Conservation (phyloP, 2,888 invertebrate species). For the Molanna angustata region DNA sequence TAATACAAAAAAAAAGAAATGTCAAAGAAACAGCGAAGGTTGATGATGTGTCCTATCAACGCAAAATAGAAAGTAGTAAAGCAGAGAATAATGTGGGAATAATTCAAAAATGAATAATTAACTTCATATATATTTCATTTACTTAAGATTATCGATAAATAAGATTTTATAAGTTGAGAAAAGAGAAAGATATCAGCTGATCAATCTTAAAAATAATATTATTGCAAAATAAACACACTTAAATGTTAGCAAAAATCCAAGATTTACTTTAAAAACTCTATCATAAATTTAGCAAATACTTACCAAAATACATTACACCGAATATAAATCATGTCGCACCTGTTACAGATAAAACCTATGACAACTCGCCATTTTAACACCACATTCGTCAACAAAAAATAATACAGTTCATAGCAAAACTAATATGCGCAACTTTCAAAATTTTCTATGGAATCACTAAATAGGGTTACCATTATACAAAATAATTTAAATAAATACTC, state of each 20-base stretch:
- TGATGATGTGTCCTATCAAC: constrained; percentile 22
- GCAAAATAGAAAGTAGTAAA: constrained; percentile 20
- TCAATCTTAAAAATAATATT: constrained; percentile 18
- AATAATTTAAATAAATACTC: no score
- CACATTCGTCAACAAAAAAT: constrained; percentile 20
- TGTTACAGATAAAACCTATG: constrained; percentile 26
- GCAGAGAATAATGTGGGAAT: constrained; percentile 1
- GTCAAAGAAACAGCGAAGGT: constrained; percentile 13
- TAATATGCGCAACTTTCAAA: no score
- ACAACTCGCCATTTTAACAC: constrained; percentile 29
- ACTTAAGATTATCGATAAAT: constrained; percentile 11
- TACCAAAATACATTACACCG: constrained; percentile 20
- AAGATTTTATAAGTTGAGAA: constrained; percentile 12
- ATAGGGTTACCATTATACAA: no score
- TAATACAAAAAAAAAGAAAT: neutral
- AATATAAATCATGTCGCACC: constrained; percentile 29
- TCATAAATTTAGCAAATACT: no score
- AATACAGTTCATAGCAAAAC: neutral
- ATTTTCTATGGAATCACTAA: no score
- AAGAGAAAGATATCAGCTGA: constrained; percentile 27
- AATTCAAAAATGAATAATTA: neutral
- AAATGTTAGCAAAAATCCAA: no score
- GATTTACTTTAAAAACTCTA: neutral
- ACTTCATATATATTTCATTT: neutral
- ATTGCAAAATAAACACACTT: no score